Base-by-base conservation (phyloP, 2,888 invertebrate genomes). In the Mimas tiliae region DNA sequence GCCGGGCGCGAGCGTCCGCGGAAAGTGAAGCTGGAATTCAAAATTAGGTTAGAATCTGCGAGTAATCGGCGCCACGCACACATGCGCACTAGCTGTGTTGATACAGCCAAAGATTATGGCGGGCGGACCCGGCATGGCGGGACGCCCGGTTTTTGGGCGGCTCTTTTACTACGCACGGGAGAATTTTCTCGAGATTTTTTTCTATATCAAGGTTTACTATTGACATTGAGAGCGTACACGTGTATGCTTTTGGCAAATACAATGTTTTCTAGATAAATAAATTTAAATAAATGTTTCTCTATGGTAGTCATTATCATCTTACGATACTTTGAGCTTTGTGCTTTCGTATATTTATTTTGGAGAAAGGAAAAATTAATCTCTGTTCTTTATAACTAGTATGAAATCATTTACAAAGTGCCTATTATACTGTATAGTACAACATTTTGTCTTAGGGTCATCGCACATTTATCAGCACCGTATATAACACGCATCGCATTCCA, bases 41-140 rank as follows among this genome's bases (percentile, higher is more conserved):
- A 86, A 91, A 91, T 91, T 92, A 91, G 93, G 93, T 93, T 93
- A 91, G 90, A 90, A 89, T 89, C 80, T 86, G 88, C 87, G 89
- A 86, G 89, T 85, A 88, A 77, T 86, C 66, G 87, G 87, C 87
- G 87, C 86, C 86, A 86, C 84, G 73, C 88, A 89, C 88, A 89
- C 90, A 89, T 87, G 89, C 91, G 90, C 89, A 86, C 68, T 79
- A 67, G 14, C 50, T 73, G 79, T 81, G 77, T 73, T 70, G 75
- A 82, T 74, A 78, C 66, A 67, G 74, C 42, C 92, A 91, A 80
- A 89, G 92, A 90, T 58, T 48, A 65, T 58, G 12, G 51, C 19
- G 33, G 47, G 7, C 12, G 12, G 47, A 55, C 14, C 34, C 52
- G 52, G 27, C 52, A 50, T 3, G 19, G 53, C 55, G 16, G 38